Base-by-base conservation (phyloP, 2,888 invertebrate species). In the Acleris emargana region DNA sequence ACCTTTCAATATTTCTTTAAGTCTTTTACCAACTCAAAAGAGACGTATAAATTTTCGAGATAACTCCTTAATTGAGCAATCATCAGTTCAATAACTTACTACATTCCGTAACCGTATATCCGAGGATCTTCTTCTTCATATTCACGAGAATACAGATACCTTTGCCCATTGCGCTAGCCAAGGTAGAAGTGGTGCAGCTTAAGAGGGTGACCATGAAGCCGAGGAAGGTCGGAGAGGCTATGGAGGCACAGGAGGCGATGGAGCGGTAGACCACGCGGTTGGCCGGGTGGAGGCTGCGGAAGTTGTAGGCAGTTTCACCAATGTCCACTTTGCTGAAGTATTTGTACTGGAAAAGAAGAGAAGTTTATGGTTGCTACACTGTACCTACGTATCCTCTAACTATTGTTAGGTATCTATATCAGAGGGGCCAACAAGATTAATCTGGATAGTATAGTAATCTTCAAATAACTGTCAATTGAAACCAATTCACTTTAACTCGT, bases 191-290 rank as follows among this genome's bases (percentile, higher is more conserved):
- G 54, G 87, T 73, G 62, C 81, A 83, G 68, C 77, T 72, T n/a
- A 88, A 28, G 3, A 90, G 67, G 0, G 76, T 70, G 3, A 89
- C 52, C 3, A 83, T 66, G 53, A 84, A 49, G 11, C 72, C 72
- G 5, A 79, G 57, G 11, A 74, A 52, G 4, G 80, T 76, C 0
- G 90, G 86, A 0, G 76, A 45, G 0, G 80, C 17, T 45, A 83
- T 67, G 9, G 80, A 62, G 3, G 87, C 78, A 64, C 83, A 80
- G 0, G 89, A 86, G 0, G 86, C 80, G 1, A 76, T 64, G 7
- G 89, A 88, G 0, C 88, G 84, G 81, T 88, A 91, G 1, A 93
- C 82, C 13, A 87, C 72, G 5, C 92, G 83, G 71, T 87, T 83
- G 6, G 77, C 71, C 0, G 84, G 73, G 58, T 93, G 93, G 1